These are phyloP conservation scores for Cyanistes caeruleus DNA, from an alignment of 2,113 vertebrate genomes.

Conservation along the genomic window DNA sequence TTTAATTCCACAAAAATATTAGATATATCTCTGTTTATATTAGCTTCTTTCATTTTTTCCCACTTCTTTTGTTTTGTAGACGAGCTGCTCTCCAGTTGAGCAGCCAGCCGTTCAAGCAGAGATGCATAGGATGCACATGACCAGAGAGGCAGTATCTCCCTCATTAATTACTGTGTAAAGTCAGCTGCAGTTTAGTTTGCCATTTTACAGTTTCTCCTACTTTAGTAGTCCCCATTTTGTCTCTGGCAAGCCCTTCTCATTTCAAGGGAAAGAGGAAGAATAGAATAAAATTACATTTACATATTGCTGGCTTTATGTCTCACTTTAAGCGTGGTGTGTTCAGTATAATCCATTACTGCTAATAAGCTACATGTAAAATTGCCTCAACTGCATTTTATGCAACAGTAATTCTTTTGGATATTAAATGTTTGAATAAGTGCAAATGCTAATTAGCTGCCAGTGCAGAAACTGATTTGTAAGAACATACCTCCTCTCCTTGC, in stretches of 20 bases:
- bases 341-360: neutral
- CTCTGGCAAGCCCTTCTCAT: neutral
- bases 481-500: neutral
- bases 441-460: constrained; percentile 1
- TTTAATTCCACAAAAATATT: neutral
- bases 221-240: constrained; percentile 16
- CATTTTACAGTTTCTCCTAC: neutral
- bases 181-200: neutral
- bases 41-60: neutral
- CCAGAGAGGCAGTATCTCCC: neutral
- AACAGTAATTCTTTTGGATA: neutral
- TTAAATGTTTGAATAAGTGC: neutral
- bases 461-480: neutral
- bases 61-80: neutral
- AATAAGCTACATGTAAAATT: neutral
- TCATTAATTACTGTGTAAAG: neutral
- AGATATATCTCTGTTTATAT: neutral
- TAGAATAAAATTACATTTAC: neutral
- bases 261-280: neutral
- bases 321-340: neutral
- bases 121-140: neutral
- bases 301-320: neutral
- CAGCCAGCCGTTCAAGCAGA: neutral
- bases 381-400: neutral
- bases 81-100: neutral